Base-by-base conservation (phyloP, 2,888 invertebrate genomes). In the Eudasyphora cyanicolor region DNA sequence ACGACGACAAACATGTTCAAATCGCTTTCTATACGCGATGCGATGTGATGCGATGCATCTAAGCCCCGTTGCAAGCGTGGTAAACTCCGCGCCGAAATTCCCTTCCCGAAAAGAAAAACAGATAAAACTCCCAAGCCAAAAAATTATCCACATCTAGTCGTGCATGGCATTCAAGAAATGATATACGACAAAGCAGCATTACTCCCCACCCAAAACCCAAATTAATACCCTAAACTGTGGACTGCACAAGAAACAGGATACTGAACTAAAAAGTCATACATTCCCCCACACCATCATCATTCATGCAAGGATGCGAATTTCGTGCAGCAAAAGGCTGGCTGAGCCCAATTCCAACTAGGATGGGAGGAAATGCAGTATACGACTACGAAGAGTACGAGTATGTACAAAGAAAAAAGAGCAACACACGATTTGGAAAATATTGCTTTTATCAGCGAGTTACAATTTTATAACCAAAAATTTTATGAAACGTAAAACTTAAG, bases 401-500 rank as follows among this genome's bases (percentile, higher is more conserved):
- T n/a, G n/a, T n/a, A n/a, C n/a, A n/a, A n/a, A n/a, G n/a, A n/a
- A n/a, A 74, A 64, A 17, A 76, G 74, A 78, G 42, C 83, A 79
- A 64, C 35, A 85, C 76, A 86, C 82, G 79, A 85, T 86, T 82
- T 86, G 79, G 42, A 84, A 86, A 85, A 76, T 84, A 86, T 85
- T 71, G 79, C 85, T 85, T 85, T 86, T 85, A 85, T 82, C 86
- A 82, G 79, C 73, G 84, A 64, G 60, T 79, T 78, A 81, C 86
- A 88, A 87, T 87, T 87, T 87, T 87, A 86, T 82, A 85, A 86
- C 84, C 88, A 82, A 87, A 88, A 89, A 89, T 90, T 90, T 90
- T 90, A 90, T 90, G 90, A 89, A 89, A 90, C 89, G 90, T 90
- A 89, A 90, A 89, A 89, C 89, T 88, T 86, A 88, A 88, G 90